Percentiles rank a stretch among this genome's conserved stretches.
Conservation (phyloP, 2,888 invertebrate genomes). For the Caenorhabditis sulstoni region DNA sequence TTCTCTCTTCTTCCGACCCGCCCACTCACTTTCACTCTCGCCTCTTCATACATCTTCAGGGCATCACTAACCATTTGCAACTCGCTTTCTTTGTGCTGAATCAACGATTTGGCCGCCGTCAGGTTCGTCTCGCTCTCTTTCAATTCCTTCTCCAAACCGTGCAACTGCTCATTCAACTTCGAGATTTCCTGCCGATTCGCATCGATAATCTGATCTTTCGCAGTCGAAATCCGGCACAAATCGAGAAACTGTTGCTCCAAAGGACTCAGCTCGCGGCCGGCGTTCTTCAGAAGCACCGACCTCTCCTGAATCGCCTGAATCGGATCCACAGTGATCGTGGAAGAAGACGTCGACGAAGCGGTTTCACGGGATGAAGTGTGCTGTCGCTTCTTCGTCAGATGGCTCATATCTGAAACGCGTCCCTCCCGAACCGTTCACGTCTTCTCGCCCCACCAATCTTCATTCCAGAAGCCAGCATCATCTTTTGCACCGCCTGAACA, state of each 20-base stretch:
- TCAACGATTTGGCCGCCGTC: conserved; percentile 46
- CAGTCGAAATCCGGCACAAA: conserved; percentile 74
- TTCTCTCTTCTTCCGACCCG: background rate
- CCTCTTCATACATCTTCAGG: conserved; percentile 61
- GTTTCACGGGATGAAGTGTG: conserved; percentile 40
- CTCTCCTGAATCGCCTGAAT: conserved; percentile 58
- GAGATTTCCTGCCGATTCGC: conserved; percentile 70
- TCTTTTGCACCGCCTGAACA: conserved; percentile 75
- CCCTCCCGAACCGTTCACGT: too few species aligned
- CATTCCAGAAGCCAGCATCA: conserved; percentile 67
- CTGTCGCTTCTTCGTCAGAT: conserved; percentile 43
- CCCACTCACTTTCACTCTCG: conserved; percentile 57
- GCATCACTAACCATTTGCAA: conserved; percentile 66
- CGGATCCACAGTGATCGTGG: conserved; percentile 30
- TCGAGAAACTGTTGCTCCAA: conserved; percentile 77
- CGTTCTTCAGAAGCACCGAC: conserved; percentile 31
- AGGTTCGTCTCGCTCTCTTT: conserved; percentile 39
- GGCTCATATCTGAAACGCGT: conserved; percentile 41
- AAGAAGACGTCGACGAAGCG: conserved; percentile 42
- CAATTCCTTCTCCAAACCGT: conserved; percentile 40
- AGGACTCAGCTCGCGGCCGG: conserved; percentile 58
- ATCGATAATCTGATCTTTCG: conserved; percentile 76
- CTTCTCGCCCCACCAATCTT: conserved; percentile 58
- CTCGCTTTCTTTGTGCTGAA: conserved; percentile 64
- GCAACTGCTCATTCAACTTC: conserved; percentile 57